Percentiles rank a stretch among this genome's conserved stretches.
These are phyloP conservation scores for Liasis olivaceus DNA, from an alignment of 2,797 vertebrate species.

Conservation along the genomic window DNA sequence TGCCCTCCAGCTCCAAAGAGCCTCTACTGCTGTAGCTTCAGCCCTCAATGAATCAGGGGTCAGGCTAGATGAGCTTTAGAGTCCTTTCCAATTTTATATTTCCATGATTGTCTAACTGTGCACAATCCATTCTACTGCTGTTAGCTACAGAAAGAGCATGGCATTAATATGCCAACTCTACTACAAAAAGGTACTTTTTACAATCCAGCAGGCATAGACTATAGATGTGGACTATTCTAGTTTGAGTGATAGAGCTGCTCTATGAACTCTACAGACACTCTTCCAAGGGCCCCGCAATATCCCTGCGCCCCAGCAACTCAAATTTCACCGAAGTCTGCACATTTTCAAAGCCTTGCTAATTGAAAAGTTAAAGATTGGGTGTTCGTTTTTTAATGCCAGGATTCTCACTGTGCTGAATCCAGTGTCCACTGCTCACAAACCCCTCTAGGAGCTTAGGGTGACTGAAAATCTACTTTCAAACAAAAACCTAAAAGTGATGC, in stretches of 20 bases:
- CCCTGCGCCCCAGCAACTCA: not conserved
- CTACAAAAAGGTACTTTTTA: not conserved
- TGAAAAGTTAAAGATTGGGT: not conserved
- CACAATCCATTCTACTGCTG: not conserved
- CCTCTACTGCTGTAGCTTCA: not conserved
- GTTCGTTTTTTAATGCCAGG: not conserved
- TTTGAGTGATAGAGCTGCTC: not conserved
- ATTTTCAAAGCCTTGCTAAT: not conserved
- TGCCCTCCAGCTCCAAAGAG: too few species aligned
- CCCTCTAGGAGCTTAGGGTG: not conserved
- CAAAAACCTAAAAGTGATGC: not conserved
- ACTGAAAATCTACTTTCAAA: not conserved
- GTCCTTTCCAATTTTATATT: not conserved
- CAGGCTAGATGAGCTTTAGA: not conserved
- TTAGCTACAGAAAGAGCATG: not conserved
- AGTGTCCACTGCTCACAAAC: not conserved
- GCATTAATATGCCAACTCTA: not conserved
- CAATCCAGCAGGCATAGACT: not conserved
- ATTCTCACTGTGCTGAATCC: not conserved
- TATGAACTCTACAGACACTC: not conserved
- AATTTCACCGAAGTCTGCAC: not conserved
- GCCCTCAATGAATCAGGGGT: not conserved
- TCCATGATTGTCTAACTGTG: not conserved
- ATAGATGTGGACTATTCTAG: not conserved
- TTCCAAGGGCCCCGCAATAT: not conserved